Conservation (phyloP, 2,113 vertebrate species). For the Xiphophorus hellerii region DNA sequence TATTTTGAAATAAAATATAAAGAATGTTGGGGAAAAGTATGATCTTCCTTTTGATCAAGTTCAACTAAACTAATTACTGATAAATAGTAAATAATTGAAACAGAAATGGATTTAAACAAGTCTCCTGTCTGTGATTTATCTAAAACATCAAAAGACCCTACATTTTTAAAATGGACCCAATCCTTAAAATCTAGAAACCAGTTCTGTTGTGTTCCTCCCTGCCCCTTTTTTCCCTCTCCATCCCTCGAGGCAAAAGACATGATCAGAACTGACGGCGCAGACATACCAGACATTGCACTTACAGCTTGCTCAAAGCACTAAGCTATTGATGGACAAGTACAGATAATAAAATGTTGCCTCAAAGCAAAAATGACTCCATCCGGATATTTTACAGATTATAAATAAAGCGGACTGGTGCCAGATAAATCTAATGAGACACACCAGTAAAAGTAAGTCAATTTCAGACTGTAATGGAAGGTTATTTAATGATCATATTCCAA, state of each 20-base stretch:
- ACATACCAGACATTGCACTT: slow-evolving; percentile 59
- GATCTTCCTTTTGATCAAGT: background rate
- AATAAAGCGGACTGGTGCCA: slow-evolving; percentile 11
- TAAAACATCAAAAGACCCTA: slow-evolving; percentile 7
- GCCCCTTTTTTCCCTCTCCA: background rate
- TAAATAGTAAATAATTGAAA: background rate
- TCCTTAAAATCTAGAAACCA: slow-evolving; percentile 7
- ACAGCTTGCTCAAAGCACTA: slow-evolving; percentile 58
- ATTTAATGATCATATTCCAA: background rate
- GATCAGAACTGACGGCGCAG: slow-evolving; percentile 55
- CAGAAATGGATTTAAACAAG: background rate
- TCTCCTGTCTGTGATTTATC: background rate
- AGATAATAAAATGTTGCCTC: slow-evolving; percentile 57
- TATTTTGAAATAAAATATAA: background rate
- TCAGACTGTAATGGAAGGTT: background rate
- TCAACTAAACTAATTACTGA: background rate
- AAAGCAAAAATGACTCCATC: slow-evolving; percentile 37
- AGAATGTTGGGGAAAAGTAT: background rate
- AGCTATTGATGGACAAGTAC: slow-evolving; percentile 59
- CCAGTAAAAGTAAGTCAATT: slow-evolving; percentile 15
- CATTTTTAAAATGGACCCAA: background rate
- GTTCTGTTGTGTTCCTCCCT: slow-evolving; percentile 27
- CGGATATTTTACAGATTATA: slow-evolving; percentile 32
- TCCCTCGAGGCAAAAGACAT: slow-evolving; percentile 55
- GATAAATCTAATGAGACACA: slow-evolving; percentile 12